Base-by-base conservation (phyloP, 2,888 invertebrate species). In the Leptinotarsa peninsularis region DNA sequence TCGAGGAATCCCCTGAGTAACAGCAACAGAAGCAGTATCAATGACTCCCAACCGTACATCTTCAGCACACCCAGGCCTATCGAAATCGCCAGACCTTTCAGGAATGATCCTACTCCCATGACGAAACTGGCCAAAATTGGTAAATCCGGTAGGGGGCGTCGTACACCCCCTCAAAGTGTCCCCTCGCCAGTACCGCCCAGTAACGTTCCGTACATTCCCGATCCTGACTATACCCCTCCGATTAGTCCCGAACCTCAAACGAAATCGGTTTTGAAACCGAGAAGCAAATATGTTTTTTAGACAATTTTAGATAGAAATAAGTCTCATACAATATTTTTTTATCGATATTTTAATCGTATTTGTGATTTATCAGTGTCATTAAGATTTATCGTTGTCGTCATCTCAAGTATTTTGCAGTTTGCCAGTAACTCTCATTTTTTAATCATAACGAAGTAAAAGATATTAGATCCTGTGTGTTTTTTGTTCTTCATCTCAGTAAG, bases 181-280 rank as follows among this genome's bases (percentile, higher is more conserved):
- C 67, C 79, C 2, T 69, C 69, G 1, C 75, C 75, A 5, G 67
- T 66, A 3, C 70, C 76, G 4, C 79, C 78, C 4, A 73, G 43
- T 33, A 23, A 68, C 10, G n/a, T 50, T 49, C 79, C 79, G 5
- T 75, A 79, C 52, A 79, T 79, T 54, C 79, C 79, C 4, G 76
- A 76, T 67, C 79, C 79, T 2, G 79, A 79, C 68, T 79, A 79
- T 63, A 74, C 76, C 14, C 79, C 79, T 3, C 78, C 79, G 15
- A 63, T 23, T 14, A 75, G 75, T 43, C 79, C 76, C 15, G 63
- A 17, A 17, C 27, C 54, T 3, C 58, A 69, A 33, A 76, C 76
- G 0, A 78, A 78, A 23, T 76, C 76, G 14, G 79, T 76, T 68
- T 63, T 79, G 49, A 78, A 74, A 43, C 76, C 76, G 1, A 72